Evolutionary conservation across 2,113 vertebrate genomes (phyloP).

Genomic region (Psilopogon haemacephalus): DNA sequence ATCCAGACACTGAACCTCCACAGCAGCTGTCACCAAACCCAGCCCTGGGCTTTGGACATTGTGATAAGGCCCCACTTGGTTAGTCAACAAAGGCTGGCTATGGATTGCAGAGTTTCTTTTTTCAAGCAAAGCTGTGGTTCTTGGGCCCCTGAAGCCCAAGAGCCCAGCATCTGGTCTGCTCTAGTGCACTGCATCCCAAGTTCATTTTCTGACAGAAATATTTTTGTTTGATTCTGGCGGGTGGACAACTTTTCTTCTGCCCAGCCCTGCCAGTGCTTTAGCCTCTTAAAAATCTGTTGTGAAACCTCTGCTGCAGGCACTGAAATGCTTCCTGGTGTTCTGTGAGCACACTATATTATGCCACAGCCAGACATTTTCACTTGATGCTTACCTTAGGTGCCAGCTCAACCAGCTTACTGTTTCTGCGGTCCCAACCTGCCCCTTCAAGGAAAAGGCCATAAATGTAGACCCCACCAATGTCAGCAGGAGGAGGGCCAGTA

Average conservation of each 20-base stretch:
- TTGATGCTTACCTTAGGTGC: constrained; percentile 73
- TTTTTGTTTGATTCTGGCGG: neutral
- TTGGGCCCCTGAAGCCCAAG: neutral
- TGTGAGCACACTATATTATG: neutral
- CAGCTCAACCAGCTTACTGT: constrained; percentile 74
- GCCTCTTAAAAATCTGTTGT: neutral
- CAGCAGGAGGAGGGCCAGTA: constrained; percentile 74
- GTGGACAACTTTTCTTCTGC: neutral
- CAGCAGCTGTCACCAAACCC: neutral
- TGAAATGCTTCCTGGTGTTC: neutral
- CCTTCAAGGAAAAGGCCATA: constrained; percentile 83
- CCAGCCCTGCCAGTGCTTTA: neutral
- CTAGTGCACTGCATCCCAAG: neutral
- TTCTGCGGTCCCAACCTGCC: constrained; percentile 81
- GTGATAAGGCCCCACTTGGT: neutral
- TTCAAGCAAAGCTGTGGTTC: neutral
- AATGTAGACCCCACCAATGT: constrained; percentile 83
- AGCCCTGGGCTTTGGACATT: neutral
- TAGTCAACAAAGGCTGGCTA: neutral
- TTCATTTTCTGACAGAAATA: neutral
- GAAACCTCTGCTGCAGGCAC: neutral
- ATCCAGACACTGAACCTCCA: neutral
- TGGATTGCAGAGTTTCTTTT: neutral
- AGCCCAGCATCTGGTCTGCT: neutral
- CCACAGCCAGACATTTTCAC: neutral